Evolutionary conservation across 2,113 vertebrate species (phyloP), one percentile per base, ranked within the genome.

Genomic region (Myxocyprinus asiaticus): DNA sequence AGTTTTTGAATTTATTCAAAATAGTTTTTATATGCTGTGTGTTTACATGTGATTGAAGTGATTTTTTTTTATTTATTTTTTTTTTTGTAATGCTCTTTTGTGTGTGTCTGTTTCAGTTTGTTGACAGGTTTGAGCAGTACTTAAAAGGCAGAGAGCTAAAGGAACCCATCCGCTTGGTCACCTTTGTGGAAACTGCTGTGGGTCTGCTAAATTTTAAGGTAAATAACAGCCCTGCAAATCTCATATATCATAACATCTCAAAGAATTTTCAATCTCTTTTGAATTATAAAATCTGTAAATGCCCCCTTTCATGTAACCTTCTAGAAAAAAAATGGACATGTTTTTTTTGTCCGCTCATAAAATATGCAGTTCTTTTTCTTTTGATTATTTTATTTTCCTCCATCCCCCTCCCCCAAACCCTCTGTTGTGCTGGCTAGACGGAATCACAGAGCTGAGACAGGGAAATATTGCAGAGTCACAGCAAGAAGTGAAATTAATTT

Each of bases 181-280:
- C 97, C 89, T 98, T 98, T 93, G 97, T 99, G 94, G 98, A 99
- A 94, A 98, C 95, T 55, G 96, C 98, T 87, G 88, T 95, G 92
- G 97, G 98, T 85, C 94, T 99, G 89, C 96, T 99, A 88, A 96
- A 96, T 95, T 97, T 99, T 93, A 97, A 98, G 98, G 98, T 99
- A 97, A 95, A 88, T 90, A 74, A 81, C 67, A 58, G 15, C 55
- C 55, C 55, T 58, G 55, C n/a, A 58, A 58, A 82, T 88, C 82
- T 79, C 62, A 58, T 61, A 59, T 48, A 55, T 3, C 12, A n/a
- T 2, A 4, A 56, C 5, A 15, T 58, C 2, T 15, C 15, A 5
- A 5, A 56, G 12, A 6, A 14, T n/a, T n/a, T 7, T 15, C 5
- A 6, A 7, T 33, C 10, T 42, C 42, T 6, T 42, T 63, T 42